phyloP scores from a whole-genome alignment of 1,140 invertebrate genomes.

The Ceratina australensis region DNA sequence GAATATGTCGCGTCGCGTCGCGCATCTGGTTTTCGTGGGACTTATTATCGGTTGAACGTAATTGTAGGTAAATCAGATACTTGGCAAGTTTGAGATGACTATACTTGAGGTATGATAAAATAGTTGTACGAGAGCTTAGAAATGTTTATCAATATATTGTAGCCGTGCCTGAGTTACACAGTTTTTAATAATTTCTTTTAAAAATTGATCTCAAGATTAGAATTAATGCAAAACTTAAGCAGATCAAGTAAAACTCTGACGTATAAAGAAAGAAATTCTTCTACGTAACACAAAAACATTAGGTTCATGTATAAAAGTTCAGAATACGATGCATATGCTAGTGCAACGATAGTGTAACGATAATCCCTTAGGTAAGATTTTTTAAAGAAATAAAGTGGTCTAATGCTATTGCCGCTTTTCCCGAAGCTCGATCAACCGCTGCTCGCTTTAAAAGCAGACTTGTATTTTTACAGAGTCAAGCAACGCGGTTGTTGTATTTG shows the following conservation, averaged over 20 bases:
- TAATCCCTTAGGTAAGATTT: not conserved
- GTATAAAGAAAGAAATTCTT: too few species aligned
- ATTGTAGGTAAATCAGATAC: not conserved
- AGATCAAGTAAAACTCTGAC: too few species aligned
- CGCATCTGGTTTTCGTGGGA: not conserved
- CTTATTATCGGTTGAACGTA: not conserved
- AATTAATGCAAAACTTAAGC: too few species aligned
- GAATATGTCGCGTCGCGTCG: not conserved
- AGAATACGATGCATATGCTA: not conserved
- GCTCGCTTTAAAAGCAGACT: slow-evolving; percentile 23
- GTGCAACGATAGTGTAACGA: too few species aligned
- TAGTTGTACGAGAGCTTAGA: not conserved
- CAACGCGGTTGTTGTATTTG: not conserved
- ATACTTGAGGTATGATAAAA: too few species aligned
- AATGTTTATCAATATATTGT: too few species aligned
- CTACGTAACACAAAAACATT: too few species aligned
- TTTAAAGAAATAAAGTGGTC: not conserved
- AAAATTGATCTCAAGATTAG: too few species aligned
- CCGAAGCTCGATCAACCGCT: not conserved
- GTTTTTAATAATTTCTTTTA: too few species aligned
- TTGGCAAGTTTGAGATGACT: not conserved
- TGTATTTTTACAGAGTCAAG: slow-evolving; percentile 23
- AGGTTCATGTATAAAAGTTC: too few species aligned
- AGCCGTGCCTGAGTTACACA: too few species aligned
- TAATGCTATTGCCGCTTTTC: slow-evolving; percentile 20